Evolutionary conservation across 2,797 vertebrate genomes (phyloP), one percentile per base, ranked within the genome.

Genomic region (Myotis pilosus): DNA sequence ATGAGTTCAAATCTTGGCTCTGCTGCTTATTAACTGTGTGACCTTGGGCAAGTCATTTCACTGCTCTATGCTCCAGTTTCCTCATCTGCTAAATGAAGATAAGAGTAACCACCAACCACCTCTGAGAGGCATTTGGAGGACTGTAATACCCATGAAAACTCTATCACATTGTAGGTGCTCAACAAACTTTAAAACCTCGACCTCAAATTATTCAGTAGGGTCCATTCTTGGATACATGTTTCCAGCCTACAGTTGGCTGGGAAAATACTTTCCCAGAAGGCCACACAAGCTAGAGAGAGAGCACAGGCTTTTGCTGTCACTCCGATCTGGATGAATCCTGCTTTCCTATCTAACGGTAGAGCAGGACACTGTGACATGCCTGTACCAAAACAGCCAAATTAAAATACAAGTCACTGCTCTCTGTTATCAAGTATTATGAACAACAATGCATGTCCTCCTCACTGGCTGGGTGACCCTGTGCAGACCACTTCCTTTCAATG

Each of bases 281-380:
- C 28, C 23, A 15, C 0, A 55, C 28, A 75, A 78, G 68, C 22
- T 47, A 57, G 71, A 86, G 20, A 49, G 15, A 13, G 17, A 51
- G 38, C 49, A 62, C 25, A 74, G 72, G 66, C 55, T 93, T 87
- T 87, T 36, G 16, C 30, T 41, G 47, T 83, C 55, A 47, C 19
- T 93, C 25, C 47, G 44, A 57, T 75, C 74, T 93, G 68, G 81
- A 74, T 71, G n/a, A 93, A 23, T 92, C 53, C 66, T 85, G 23
- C 71, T 95, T 75, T 86, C 51, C 47, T 53, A 91, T 36, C 62
- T 82, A 88, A 68, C 57, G 53, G 78, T n/a, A 83, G 91, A 79
- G 55, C 17, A 68, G 36, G 90, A 72, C 4, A 51, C 0, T 87
- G 51, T 53, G 44, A 57, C 7, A 12, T 30, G 28, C 51, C 51